Evolutionary conservation across 2,113 vertebrate genomes (phyloP).

Genomic region (Callorhinus ursinus): DNA sequence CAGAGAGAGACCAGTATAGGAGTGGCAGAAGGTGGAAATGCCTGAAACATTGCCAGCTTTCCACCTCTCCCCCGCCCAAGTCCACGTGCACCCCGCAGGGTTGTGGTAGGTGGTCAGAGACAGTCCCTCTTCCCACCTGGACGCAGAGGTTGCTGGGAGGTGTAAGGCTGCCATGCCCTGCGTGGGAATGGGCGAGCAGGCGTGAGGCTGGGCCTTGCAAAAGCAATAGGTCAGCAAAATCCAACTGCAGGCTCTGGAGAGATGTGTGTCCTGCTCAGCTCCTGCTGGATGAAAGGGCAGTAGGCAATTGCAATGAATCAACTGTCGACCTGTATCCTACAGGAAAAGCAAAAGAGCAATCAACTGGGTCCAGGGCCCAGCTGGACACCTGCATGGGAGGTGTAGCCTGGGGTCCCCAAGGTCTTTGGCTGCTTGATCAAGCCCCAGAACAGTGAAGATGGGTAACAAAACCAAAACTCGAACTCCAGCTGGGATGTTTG

Average conservation of each 20-base stretch:
- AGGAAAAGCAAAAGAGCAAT: background rate
- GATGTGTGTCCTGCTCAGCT: background rate
- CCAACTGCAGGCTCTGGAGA: background rate
- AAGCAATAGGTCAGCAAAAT: background rate
- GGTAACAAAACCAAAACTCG: background rate
- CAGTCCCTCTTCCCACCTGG: background rate
- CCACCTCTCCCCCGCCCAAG: background rate
- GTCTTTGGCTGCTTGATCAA: background rate
- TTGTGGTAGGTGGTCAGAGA: background rate
- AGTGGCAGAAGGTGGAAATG: background rate
- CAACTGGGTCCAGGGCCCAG: background rate
- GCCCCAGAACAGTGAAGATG: background rate
- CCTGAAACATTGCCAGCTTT: background rate
- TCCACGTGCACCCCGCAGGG: background rate
- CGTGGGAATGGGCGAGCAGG: background rate
- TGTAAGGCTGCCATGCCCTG: background rate
- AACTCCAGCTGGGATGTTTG: background rate
- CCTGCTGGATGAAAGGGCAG: background rate
- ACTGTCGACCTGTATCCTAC: background rate
- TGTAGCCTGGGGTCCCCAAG: background rate
- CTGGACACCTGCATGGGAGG: background rate
- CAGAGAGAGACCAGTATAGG: background rate
- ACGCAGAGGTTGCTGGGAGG: background rate
- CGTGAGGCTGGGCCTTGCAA: background rate
- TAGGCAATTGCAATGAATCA: accelerated